A percentile compares a stretch with the other conserved stretches of the same genome.
These are phyloP conservation scores for Paramuricea clavata DNA, from an alignment of 92 coral and sea anemone species.

Conservation along the genomic window DNA sequence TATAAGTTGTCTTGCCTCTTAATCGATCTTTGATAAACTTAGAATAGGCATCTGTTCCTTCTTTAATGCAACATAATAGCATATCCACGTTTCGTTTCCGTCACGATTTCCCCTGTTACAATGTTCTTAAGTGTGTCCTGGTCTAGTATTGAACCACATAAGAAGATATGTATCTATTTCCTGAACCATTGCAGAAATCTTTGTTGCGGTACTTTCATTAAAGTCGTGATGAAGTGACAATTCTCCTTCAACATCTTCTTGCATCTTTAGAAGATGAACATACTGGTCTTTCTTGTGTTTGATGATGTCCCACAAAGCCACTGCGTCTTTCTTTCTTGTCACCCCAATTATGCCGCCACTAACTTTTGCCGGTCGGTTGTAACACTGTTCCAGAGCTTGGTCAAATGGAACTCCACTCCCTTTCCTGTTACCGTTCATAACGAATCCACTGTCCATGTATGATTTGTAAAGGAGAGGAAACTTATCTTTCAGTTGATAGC, in stretches of 20 bases:
- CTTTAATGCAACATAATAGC: slow-evolving; percentile 21
- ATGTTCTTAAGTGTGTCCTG: slow-evolving; percentile 23
- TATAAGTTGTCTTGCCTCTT: not conserved
- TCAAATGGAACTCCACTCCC: slow-evolving; percentile 34
- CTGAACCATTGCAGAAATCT: not conserved
- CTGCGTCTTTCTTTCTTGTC: slow-evolving; percentile 20
- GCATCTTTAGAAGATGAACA: slow-evolving; percentile 27
- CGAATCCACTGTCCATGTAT: slow-evolving; percentile 15
- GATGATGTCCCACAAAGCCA: slow-evolving; percentile 32
- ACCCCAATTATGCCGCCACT: slow-evolving; percentile 37
- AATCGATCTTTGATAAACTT: slow-evolving; percentile 22
- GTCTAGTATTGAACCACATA: not conserved
- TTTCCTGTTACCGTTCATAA: slow-evolving; percentile 24
- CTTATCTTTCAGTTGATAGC: slow-evolving; percentile 40
- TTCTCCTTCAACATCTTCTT: slow-evolving; percentile 35
- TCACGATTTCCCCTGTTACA: slow-evolving; percentile 18
- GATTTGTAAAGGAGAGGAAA: slow-evolving; percentile 27
- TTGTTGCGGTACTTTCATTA: slow-evolving; percentile 6
- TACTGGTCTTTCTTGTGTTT: slow-evolving; percentile 17
- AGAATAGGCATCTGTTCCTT: not conserved
- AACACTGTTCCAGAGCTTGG: slow-evolving; percentile 36
- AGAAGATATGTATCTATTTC: slow-evolving; percentile 2
- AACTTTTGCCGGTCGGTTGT: slow-evolving; percentile 30
- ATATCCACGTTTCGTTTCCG: not conserved
- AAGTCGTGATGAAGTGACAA: slow-evolving; percentile 30